Percentiles rank a stretch among this genome's conserved stretches.
Evolutionary conservation across 1,140 invertebrate species (phyloP).

Genomic region (Drosophila melanogaster): DNA sequence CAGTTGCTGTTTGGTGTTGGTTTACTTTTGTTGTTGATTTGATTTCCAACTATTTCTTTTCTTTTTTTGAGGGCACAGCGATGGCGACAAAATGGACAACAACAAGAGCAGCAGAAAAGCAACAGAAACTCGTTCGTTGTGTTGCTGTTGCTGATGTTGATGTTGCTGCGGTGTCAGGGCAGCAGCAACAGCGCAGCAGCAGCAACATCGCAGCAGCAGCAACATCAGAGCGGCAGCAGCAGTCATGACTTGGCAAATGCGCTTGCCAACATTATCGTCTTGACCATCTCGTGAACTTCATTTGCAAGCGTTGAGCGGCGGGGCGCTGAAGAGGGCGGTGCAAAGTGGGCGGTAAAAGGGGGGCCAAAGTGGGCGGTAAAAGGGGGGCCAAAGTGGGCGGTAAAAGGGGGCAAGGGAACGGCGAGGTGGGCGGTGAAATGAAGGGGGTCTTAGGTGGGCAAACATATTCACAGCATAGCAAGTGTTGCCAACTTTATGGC

Average conservation of each 20-base stretch:
- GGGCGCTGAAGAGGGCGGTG: not conserved
- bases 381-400: conserved; percentile 2
- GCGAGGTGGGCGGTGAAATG: conserved; percentile 8
- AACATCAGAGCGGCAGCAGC: conserved; percentile 12
- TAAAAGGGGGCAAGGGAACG: not conserved
- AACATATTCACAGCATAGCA: conserved; percentile 72
- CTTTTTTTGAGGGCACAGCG: conserved; percentile 54
- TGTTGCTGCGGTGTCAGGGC: conserved; percentile 63
- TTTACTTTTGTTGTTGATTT: conserved; percentile 67
- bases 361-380: not conserved
- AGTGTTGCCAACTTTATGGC: conserved; percentile 83
- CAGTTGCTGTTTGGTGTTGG: conserved; percentile 20
- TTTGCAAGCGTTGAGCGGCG: conserved; percentile 64
- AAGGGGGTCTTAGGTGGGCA: conserved; percentile 29
- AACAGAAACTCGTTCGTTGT: conserved; percentile 49
- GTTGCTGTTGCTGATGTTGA: conserved; percentile 45
- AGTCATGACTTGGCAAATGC: conserved; percentile 78
- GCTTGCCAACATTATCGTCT: conserved; percentile 81
- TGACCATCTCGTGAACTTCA: conserved; percentile 83
- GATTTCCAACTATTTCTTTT: conserved; percentile 75
- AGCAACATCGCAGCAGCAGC: conserved; percentile 20
- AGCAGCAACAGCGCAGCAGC: conserved; percentile 41
- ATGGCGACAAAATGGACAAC: conserved; percentile 75
- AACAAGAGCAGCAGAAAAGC: conserved; percentile 51
- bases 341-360: conserved; percentile 6